phyloP scores from a whole-genome alignment of 1,140 invertebrate genomes.

The Hermetia illucens region DNA sequence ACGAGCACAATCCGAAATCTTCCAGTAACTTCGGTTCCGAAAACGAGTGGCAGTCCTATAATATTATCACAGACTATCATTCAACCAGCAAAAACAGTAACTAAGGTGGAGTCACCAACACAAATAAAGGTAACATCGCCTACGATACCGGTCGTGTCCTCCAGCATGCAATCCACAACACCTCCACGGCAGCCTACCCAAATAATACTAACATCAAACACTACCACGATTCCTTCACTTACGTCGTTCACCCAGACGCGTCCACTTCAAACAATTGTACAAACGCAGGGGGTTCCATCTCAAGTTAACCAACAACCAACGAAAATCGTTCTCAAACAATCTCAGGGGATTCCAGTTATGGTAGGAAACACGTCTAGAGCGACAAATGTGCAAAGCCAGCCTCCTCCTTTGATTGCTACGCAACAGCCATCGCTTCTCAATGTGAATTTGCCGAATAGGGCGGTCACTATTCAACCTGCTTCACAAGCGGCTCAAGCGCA shows the following conservation, averaged over 20 bases:
- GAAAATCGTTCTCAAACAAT: slow-evolving; percentile 16
- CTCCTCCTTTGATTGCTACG: slow-evolving; percentile 7
- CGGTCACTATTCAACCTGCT: slow-evolving; percentile 28
- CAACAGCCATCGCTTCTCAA: slow-evolving; percentile 18
- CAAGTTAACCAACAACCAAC: slow-evolving; percentile 13
- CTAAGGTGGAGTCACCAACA: no score
- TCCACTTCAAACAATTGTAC: slow-evolving; percentile 22
- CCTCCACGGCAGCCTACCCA: slow-evolving; percentile 9
- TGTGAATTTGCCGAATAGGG: slow-evolving; percentile 24
- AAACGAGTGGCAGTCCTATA: slow-evolving; percentile 23
- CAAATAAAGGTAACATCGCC: slow-evolving; percentile 11
- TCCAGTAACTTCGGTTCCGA: slow-evolving; percentile 25
- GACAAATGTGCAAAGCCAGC: slow-evolving; percentile 5
- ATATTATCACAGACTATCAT: slow-evolving; percentile 29
- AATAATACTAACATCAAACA: slow-evolving; percentile 2
- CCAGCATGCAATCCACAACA: slow-evolving; percentile 10
- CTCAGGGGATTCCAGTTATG: slow-evolving; percentile 21
- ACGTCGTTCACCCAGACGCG: slow-evolving; percentile 24
- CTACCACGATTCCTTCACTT: slow-evolving; percentile 17
- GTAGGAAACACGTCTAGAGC: slow-evolving; percentile 14
- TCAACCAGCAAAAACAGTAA: slow-evolving; percentile 19
- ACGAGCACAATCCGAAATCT: slow-evolving; percentile 26
- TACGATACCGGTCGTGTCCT: slow-evolving; percentile 7
- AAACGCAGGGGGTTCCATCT: slow-evolving; percentile 11
- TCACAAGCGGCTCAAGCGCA: slow-evolving; percentile 27